Base-by-base conservation (phyloP, 2,797 vertebrate genomes). In the Manis javanica region DNA sequence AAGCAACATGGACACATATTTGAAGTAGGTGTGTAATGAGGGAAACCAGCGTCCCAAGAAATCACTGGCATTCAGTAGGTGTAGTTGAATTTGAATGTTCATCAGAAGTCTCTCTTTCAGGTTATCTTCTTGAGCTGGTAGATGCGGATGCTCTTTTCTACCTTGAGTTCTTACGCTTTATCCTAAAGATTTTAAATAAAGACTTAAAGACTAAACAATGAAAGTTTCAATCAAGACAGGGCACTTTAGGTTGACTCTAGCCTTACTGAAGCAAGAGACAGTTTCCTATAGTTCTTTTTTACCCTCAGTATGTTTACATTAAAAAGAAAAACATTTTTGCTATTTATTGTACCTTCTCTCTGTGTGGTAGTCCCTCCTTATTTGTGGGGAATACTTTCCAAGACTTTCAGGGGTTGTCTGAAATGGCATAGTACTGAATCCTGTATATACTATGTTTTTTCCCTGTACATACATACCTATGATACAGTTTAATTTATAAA, bases 161-260 rank as follows among this genome's bases (percentile, higher is more conserved):
- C 69, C 51, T 19, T 39, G 57, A 79, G 21, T 71, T 93, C 59
- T 83, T 88, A 59, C 34, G 31, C 84, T 64, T 92, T 72, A 83
- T 66, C 19, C 21, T 90, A 79, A 69, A 93, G 42, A 81, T 91
- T 95, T 88, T 78, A 79, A 89, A 49, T 90, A 63, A 77, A 89
- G n/a, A 57, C 26, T 55, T 51, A 31, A 42, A 77, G 46, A 26
- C 42, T 77, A 29, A 77, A 74, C 26, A 57, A 9, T 8, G 29
- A 95, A 87, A 81, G 34, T 26, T 64, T 81, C 13, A 34, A 26
- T 81, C 31, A 81, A 39, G 46, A 46, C 57, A 85, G 31, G 61
- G 15, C 26, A 39, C 37, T 87, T 31, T 5, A 23, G n/a, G 29
- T 68, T 63, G 29, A 59, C n/a, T 61, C 77, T 10, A 87, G 69